Evolutionary conservation across 2,888 invertebrate species (phyloP).

Genomic region (Sturmia bella): DNA sequence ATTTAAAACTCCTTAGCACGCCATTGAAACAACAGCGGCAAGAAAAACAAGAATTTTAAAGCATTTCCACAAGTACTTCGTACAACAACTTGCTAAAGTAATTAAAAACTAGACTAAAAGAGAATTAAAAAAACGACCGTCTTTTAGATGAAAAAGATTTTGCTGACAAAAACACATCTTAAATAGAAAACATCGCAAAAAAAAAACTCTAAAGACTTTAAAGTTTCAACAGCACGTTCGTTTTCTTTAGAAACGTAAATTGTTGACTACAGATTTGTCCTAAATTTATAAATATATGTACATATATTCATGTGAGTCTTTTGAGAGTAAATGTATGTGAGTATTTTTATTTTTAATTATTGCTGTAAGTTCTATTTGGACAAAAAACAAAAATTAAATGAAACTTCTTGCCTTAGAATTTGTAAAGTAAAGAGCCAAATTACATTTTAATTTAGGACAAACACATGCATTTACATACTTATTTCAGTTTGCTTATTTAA

Average conservation of each 20-base stretch:
- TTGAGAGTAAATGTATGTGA: no score
- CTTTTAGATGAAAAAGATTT: conserved; percentile 4
- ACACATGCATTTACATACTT: no score
- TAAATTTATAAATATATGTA: neutral
- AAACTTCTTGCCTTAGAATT: neutral
- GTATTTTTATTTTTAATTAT: conserved; percentile 35
- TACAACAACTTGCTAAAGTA: conserved; percentile 60
- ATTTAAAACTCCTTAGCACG: conserved; percentile 22
- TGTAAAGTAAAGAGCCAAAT: no score
- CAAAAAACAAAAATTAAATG: conserved; percentile 23
- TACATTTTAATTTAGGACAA: no score
- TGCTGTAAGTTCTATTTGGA: conserved; percentile 37
- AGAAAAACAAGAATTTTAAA: conserved; percentile 26
- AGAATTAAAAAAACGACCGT: conserved; percentile 16
- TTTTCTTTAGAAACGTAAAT: conserved; percentile 15
- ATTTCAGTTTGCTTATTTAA: no score
- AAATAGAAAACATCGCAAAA: conserved; percentile 1
- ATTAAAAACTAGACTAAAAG: conserved; percentile 52
- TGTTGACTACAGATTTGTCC: conserved; percentile 4
- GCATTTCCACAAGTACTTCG: conserved; percentile 50
- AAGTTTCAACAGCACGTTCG: conserved; percentile 31
- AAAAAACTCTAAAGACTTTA: conserved; percentile 32
- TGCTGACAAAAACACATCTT: neutral
- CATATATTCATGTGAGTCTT: no score
- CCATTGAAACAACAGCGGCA: conserved; percentile 28